A percentile compares a stretch with the other conserved stretches of the same genome.
These are phyloP conservation scores for Tangara arthus DNA, from an alignment of 2,797 vertebrate genomes.

Conservation along the genomic window DNA sequence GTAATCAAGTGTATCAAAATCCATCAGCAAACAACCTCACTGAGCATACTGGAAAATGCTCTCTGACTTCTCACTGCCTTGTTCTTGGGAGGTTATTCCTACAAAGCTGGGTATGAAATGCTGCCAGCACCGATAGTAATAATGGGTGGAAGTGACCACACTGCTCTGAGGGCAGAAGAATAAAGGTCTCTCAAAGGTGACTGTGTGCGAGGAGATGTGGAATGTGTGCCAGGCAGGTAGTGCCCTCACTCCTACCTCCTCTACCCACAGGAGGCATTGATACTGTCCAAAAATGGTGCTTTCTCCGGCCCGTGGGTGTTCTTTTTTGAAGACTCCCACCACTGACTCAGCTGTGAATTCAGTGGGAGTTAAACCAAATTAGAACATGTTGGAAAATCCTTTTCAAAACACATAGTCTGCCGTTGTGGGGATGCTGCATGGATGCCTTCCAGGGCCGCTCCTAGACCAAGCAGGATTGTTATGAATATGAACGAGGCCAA, in stretches of 20 bases:
- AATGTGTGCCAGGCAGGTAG: background rate
- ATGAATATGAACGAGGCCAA: no score
- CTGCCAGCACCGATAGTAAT: background rate
- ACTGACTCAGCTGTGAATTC: slow-evolving; percentile 9
- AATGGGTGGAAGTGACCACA: background rate
- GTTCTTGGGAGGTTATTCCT: background rate
- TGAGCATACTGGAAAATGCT: background rate
- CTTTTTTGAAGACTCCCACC: background rate
- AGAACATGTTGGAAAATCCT: background rate
- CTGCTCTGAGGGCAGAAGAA: background rate
- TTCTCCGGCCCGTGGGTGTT: background rate
- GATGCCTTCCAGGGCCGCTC: background rate
- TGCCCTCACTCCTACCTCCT: background rate
- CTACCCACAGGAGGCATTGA: background rate
- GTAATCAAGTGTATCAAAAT: background rate
- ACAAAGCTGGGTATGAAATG: background rate
- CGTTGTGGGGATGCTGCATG: background rate
- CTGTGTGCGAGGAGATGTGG: rapidly evolving
- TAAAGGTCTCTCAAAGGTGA: background rate
- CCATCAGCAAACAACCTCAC: background rate
- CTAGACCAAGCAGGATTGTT: background rate
- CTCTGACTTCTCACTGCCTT: background rate
- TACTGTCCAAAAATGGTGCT: background rate
- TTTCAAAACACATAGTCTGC: slow-evolving; percentile 1
- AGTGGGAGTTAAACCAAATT: slow-evolving; percentile 21